phyloP scores from a whole-genome alignment of 2,113 vertebrate species.

The Hydropotes inermis region DNA sequence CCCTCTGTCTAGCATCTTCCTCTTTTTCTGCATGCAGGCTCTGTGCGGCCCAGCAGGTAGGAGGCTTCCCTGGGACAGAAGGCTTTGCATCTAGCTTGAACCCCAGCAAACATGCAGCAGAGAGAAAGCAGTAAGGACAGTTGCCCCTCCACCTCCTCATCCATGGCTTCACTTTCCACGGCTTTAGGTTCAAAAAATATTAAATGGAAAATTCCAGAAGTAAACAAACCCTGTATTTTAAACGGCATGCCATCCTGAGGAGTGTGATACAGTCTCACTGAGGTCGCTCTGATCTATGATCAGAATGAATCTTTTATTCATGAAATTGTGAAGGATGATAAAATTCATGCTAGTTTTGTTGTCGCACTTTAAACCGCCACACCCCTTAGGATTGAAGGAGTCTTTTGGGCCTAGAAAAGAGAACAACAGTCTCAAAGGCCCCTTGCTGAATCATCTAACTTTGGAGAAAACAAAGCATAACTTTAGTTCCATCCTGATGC shows the following conservation, averaged over 20 bases:
- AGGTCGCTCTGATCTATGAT: neutral
- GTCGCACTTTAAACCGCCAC: neutral
- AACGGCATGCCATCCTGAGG: neutral
- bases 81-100: neutral
- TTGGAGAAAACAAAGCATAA: too few species aligned
- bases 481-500: too few species aligned
- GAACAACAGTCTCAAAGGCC: too few species aligned
- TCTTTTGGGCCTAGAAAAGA: too few species aligned
- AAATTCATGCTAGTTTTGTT: too few species aligned
- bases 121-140: neutral
- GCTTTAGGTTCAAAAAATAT: neutral
- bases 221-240: neutral
- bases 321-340: neutral
- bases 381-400: neutral
- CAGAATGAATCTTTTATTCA: neutral
- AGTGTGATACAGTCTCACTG: neutral
- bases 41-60: neutral
- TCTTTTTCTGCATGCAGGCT: neutral
- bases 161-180: neutral
- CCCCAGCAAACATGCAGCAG: fast-evolving
- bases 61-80: neutral
- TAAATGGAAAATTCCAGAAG: neutral
- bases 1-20: neutral
- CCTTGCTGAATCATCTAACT: too few species aligned
- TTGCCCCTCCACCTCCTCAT: neutral